Evolutionary conservation across 2,797 vertebrate genomes (phyloP).

Genomic region (Champsocephalus gunnari): DNA sequence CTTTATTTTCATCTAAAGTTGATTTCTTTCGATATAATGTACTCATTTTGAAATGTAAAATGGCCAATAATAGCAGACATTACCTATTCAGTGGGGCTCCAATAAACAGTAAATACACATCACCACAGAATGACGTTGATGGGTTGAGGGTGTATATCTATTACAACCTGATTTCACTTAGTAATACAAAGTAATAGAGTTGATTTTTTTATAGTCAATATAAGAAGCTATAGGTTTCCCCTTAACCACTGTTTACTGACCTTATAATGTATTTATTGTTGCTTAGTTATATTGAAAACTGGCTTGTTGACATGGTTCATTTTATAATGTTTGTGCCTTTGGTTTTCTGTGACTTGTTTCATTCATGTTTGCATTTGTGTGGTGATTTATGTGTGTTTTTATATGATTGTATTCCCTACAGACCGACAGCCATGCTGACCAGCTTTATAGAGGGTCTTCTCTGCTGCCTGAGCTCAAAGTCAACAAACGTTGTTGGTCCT

Average conservation of each 20-base stretch:
- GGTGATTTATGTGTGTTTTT: conserved; percentile 19
- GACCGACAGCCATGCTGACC: conserved; percentile 89
- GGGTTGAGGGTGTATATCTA: not conserved
- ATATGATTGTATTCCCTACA: conserved; percentile 32
- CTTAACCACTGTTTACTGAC: not conserved
- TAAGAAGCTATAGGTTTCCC: not conserved
- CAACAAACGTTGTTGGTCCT: conserved; percentile 89
- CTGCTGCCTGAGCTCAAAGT: conserved; percentile 92
- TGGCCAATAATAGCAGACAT: not conserved
- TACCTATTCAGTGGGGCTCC: no score
- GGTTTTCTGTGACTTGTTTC: not conserved
- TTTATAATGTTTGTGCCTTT: not conserved
- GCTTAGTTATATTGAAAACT: not conserved
- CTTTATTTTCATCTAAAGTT: not conserved
- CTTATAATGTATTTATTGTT: not conserved
- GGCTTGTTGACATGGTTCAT: not conserved
- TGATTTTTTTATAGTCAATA: not conserved
- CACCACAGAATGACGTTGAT: not conserved
- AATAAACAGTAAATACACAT: not conserved
- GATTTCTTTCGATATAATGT: not conserved
- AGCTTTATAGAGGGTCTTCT: conserved; percentile 90
- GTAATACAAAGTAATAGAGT: not conserved
- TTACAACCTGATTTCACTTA: not conserved
- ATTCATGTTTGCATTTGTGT: conserved; percentile 4
- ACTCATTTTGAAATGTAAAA: not conserved